A percentile compares a stretch with the other conserved stretches of the same genome.
Evolutionary conservation across 2,888 invertebrate species (phyloP).

Genomic region (Apamea epomidion): DNA sequence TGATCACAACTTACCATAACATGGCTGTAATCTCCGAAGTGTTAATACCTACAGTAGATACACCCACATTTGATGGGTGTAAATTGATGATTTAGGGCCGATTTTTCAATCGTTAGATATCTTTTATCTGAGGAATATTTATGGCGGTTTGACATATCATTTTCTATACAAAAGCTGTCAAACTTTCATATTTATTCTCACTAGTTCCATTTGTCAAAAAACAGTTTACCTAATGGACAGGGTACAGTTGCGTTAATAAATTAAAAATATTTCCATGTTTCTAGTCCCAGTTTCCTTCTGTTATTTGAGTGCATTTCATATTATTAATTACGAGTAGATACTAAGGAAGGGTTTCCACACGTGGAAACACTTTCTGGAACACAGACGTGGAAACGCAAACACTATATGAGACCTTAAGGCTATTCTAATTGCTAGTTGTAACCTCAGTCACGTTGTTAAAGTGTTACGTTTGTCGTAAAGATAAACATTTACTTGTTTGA

Average conservation of each 20-base stretch:
- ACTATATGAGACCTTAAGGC: not conserved
- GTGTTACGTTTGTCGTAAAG: slow-evolving; percentile 1
- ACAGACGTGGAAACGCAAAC: no score
- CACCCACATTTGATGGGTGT: not conserved
- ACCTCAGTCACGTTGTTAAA: slow-evolving; percentile 17
- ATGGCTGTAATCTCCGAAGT: not conserved
- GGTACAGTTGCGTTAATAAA: not conserved
- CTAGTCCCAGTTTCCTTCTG: not conserved
- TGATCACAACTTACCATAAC: not conserved
- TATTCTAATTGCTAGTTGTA: not conserved
- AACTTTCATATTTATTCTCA: not conserved
- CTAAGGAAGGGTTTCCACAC: not conserved
- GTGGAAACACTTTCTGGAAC: no score
- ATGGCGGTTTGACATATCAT: no score
- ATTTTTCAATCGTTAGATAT: not conserved
- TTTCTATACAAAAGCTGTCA: not conserved
- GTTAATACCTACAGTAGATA: not conserved
- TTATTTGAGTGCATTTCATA: not conserved
- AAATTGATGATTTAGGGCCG: not conserved
- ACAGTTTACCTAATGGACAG: no score
- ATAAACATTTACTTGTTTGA: not conserved
- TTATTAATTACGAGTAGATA: not conserved
- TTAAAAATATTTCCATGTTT: not conserved
- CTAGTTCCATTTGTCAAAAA: no score
- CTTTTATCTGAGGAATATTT: not conserved